Conservation (phyloP, 1,140 invertebrate species). For the Aphis gossypii region DNA sequence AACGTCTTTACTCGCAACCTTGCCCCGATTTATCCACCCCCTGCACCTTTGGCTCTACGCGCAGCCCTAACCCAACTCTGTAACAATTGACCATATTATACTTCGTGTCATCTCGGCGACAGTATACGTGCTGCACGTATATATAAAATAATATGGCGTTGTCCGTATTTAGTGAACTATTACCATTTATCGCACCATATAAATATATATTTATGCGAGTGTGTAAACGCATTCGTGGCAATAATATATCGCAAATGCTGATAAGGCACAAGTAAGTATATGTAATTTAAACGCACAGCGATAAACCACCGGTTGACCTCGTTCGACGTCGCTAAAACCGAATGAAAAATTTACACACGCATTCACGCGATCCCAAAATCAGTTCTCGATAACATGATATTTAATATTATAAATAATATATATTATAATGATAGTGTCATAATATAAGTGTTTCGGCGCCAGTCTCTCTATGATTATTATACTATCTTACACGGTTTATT, state of each 20-base stretch:
- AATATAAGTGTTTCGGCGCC: constrained; percentile 46
- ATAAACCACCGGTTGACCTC: background rate
- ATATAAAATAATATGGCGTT: background rate
- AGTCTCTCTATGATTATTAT: background rate
- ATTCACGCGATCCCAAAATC: background rate
- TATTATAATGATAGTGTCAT: background rate
- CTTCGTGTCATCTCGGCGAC: background rate
- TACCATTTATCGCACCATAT: background rate
- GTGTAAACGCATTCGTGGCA: background rate
- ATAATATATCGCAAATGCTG: background rate
- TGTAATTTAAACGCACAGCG: background rate
- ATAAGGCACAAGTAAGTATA: background rate
- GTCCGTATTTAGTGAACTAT: constrained; percentile 28
- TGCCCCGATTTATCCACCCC: constrained; percentile 28
- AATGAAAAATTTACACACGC: background rate
- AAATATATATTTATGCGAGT: background rate
- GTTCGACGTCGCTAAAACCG: background rate
- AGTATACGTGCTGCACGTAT: background rate
- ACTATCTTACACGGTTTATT: background rate
- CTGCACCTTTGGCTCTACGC: background rate
- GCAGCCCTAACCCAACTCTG: background rate
- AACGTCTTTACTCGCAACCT: constrained; percentile 4
- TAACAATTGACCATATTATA: background rate
- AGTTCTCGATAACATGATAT: background rate
- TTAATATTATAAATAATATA: background rate